Evolutionary conservation across 2,888 invertebrate species (phyloP), one percentile per base, ranked within the genome.

Genomic region (Sepioteuthis lessoniana): DNA sequence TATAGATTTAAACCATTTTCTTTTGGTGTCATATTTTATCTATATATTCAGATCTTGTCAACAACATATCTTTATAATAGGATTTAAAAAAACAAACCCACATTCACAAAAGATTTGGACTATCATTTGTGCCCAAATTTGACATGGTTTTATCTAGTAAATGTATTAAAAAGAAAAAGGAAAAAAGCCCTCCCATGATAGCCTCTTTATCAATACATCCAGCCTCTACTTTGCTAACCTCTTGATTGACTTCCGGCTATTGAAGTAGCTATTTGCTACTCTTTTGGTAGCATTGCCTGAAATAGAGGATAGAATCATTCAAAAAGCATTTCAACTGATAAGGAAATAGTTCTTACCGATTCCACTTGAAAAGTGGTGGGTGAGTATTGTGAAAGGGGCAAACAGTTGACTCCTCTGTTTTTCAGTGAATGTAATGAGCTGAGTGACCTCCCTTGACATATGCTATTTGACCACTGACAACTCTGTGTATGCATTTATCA

Each of bases 371-470:
- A n/a, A 76, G 13, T 31, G 7, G 76, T 76, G 76, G n/a, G 31
- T 76, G n/a, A 10, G 76, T 0, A 76, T 76, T 76, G 76, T n/a
- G n/a, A 38, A n/a, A 46, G 38, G 16, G 46, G 42, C 35, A 47
- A n/a, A 91, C 35, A 46, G 46, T n/a, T 35, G 37, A 38, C 16
- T 31, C 50, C 8, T 76, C 60, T 76, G 31, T 76, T 92, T 92
- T 38, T n/a, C 50, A 21, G 28, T 92, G 35, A 19, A 92, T 38
- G 25, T 25, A 38, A n/a, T 35, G 91, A 38, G 10, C 31, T 91
- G 46, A 42, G 91, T 94, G 46, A 94, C 50, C 94, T 47, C 31
- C 38, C 55, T 90, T 90, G 76, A 76, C n/a, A 76, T 4, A 31
- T 31, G 31, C 76, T 76, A 76, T n/a, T 76, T 76, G 76, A 76